Base-by-base conservation (phyloP, 2,888 invertebrate genomes). In the Dermolepida albohirtum region DNA sequence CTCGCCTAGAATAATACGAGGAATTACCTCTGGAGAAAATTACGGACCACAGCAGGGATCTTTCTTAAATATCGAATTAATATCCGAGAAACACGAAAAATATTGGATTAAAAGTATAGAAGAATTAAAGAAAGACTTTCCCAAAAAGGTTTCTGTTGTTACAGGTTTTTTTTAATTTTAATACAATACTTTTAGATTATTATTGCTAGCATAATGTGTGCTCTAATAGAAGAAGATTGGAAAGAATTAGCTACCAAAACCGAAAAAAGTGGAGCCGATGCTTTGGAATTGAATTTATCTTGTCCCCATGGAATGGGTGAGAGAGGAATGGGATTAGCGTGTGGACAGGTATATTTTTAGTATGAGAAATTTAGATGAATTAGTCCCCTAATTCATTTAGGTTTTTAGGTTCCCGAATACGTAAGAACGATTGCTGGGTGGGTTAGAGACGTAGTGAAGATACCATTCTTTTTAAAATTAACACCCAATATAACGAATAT, bases 281-380 rank as follows among this genome's bases (percentile, higher is more conserved):
- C 96, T 0, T 84, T 99, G 11, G 99, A 99, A 79, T 84, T 98
- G 59, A 99, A 99, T 85, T 84, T 99, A 59, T 98, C 97, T 0
- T 98, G 99, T 82, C 98, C 98, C 0, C 98, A 99, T 83, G 98
- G 98, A 5, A 98, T 99, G 97, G 97, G 97, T 1, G 98, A 98
- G 81, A 90, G 93, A 10, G 98, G 98, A 44, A 98, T 99, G 98
- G 99, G 98, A 0, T 85, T 99, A 62, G 98, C 98, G 51, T 98
- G 98, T 83, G 98, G 98, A 67, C 97, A 98, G 88, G 94, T 93
- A 80, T 71, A 47, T 65, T 52, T 40, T 1, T 22, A 40, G 5
- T 40, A 44, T 10, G 16, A 22, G 2, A 27, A 22, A 27, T 12
- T 41, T 16, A 54, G 27, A 2, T 43, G 22, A 10, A 64, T 5